Evolutionary conservation across 2,797 vertebrate genomes (phyloP).

Genomic region (Mus spretus): DNA sequence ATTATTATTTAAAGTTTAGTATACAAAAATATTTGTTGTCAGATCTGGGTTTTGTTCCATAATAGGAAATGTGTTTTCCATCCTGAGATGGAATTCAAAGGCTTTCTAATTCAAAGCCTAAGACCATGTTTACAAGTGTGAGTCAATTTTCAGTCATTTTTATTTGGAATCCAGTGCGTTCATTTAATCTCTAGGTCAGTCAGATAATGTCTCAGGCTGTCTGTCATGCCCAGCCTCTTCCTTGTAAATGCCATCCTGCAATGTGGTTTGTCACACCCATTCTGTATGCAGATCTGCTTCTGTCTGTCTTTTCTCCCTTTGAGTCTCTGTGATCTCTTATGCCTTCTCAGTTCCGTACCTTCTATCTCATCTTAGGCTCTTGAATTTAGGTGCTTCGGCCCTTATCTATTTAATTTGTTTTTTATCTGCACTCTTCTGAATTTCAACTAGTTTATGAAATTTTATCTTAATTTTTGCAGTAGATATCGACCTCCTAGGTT

Average conservation of each 20-base stretch:
- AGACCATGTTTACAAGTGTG: neutral
- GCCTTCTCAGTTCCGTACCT: neutral
- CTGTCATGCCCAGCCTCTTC: neutral
- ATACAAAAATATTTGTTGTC: neutral
- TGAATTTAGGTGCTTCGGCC: conserved; percentile 15
- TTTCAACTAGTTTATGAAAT: neutral
- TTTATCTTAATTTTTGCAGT: conserved; percentile 34
- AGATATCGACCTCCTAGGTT: neutral
- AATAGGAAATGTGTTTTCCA: conserved; percentile 17
- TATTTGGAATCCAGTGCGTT: neutral
- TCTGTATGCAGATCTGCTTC: neutral
- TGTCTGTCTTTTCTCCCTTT: neutral
- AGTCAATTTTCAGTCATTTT: conserved; percentile 49
- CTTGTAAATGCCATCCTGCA: neutral
- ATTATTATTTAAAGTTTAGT: conserved; percentile 2
- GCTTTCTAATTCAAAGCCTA: conserved; percentile 4
- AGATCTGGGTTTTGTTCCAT: neutral
- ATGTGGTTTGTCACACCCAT: neutral
- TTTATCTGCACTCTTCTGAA: neutral
- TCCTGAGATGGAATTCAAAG: neutral
- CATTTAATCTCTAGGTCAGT: conserved; percentile 20
- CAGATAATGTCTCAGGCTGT: neutral
- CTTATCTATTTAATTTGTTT: conserved; percentile 30
- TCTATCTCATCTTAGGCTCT: neutral
- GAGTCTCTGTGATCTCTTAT: neutral